Base-by-base conservation (phyloP, 2,797 vertebrate species). In the Bradypodion pumilum region DNA sequence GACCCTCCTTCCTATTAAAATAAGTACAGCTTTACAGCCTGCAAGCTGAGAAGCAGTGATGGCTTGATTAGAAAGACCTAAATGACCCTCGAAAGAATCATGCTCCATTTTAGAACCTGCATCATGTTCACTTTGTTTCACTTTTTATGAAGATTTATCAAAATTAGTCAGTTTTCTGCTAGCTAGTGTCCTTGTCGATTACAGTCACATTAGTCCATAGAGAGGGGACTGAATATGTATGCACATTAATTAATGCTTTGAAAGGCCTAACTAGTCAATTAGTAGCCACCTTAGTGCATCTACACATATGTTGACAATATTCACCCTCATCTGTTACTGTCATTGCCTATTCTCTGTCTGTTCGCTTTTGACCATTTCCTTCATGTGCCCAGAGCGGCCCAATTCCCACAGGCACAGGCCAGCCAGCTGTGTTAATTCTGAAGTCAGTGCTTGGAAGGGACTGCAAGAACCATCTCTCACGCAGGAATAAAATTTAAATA, bases 211-310 rank as follows among this genome's bases (percentile, higher is more conserved):
- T 52, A 77, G 62, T 25, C 7, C 63, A 21, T 16, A 60, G 60
- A 25, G 56, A 65, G 37, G 44, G 37, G 68, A 66, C 13, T 29
- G 56, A 40, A 40, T 70, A 25, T 80, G n/a, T 32, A 81, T 42
- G 42, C 2, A 73, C 15, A 70, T 69, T 74, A 86, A 89, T 85
- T 75, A 56, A 80, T 4, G 35, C 85, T 82, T 91, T 91, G 81
- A 83, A 81, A 89, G 83, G 86, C 69, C 44, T 7, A 42, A 65
- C 4, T 15, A 85, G 85, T 90, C 80, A 87, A 56, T 90, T 88
- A 88, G 46, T 75, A 89, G 27, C 16, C 32, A 84, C 4, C 44
- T 1, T 88, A 86, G 44, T 19, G 21, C 65, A 10, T 32, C 69
- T 0, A 27, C 78, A 84, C 75, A 89, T 68, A 85, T 52, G 82